Evolutionary conservation across 2,888 invertebrate species (phyloP).

Genomic region (Ormyrus pomaceus): DNA sequence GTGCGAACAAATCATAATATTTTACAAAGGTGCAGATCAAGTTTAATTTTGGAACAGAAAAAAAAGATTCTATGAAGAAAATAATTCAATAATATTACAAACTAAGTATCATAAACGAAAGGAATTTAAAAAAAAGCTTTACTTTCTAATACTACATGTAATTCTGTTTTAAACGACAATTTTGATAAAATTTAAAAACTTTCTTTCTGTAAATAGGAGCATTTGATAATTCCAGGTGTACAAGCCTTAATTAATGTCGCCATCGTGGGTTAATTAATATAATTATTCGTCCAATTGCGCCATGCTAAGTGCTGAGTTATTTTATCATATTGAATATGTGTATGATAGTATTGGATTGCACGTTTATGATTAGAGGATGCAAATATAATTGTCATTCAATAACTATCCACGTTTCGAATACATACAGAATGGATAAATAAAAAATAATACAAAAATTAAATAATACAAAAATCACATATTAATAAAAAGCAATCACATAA

Average conservation of each 20-base stretch:
- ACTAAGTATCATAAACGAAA: no score
- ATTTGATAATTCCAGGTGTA: constrained; percentile 30
- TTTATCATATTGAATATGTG: constrained; percentile 32
- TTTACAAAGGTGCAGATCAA: no score
- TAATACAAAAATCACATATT: constrained; percentile 7
- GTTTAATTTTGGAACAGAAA: no score
- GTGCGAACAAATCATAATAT: no score
- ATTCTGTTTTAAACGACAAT: no score
- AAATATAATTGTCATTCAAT: constrained; percentile 67
- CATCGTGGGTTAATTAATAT: constrained; percentile 48
- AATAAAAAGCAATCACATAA: constrained; percentile 45
- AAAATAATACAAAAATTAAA: constrained; percentile 59
- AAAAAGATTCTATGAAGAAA: no score
- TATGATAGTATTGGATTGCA: constrained; percentile 51
- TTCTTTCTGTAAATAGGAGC: neutral
- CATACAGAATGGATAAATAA: constrained; percentile 82
- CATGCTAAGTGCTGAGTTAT: constrained; percentile 54
- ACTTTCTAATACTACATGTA: no score
- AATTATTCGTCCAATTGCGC: constrained; percentile 45
- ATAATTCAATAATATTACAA: no score
- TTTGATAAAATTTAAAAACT: no score
- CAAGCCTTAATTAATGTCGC: constrained; percentile 49
- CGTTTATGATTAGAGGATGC: constrained; percentile 59
- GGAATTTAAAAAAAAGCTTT: no score
- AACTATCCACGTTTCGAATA: constrained; percentile 75